Conservation (phyloP, 2,888 invertebrate genomes). For the Drosophila limbata region DNA sequence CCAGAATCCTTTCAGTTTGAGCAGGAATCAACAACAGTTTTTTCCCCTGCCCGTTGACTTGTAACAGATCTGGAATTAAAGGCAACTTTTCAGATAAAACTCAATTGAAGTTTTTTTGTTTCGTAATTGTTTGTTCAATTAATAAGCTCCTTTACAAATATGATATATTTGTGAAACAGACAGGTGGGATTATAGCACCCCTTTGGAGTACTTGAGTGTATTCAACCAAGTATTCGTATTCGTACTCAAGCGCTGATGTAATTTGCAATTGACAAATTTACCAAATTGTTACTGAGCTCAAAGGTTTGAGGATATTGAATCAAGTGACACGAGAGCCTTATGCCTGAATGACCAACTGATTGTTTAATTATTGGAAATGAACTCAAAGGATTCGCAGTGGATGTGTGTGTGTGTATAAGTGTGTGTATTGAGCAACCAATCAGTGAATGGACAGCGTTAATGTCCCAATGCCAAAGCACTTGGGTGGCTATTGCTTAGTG, state of each 20-base stretch:
- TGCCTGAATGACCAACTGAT: conserved; percentile 58
- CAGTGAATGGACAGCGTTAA: conserved; percentile 70
- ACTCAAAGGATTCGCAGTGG: conserved; percentile 50
- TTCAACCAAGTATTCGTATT: neutral
- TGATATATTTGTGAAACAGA: neutral
- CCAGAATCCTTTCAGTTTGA: conserved; percentile 24
- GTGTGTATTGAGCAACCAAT: conserved; percentile 53
- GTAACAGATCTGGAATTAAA: conserved; percentile 6
- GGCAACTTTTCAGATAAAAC: neutral
- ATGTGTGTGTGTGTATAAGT: conserved; percentile 19
- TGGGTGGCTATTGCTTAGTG: conserved; percentile 68
- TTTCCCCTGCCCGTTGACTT: conserved; percentile 16
- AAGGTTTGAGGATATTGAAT: conserved; percentile 35
- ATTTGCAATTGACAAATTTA: conserved; percentile 44
- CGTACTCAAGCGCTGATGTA: conserved; percentile 1
- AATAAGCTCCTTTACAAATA: neutral
- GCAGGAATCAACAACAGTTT: conserved; percentile 19
- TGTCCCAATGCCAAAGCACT: conserved; percentile 55
- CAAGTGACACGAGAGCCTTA: conserved; percentile 53
- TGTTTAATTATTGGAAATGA: conserved; percentile 77
- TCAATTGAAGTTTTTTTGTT: neutral
- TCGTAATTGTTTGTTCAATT: conserved; percentile 4
- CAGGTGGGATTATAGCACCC: conserved; percentile 1
- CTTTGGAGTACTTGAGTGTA: conserved; percentile 1
- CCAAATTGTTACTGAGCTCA: conserved; percentile 25